A percentile compares a stretch with the other conserved stretches of the same genome.
phyloP scores from a whole-genome alignment of 2,113 vertebrate genomes.

The Megalops atlanticus region DNA sequence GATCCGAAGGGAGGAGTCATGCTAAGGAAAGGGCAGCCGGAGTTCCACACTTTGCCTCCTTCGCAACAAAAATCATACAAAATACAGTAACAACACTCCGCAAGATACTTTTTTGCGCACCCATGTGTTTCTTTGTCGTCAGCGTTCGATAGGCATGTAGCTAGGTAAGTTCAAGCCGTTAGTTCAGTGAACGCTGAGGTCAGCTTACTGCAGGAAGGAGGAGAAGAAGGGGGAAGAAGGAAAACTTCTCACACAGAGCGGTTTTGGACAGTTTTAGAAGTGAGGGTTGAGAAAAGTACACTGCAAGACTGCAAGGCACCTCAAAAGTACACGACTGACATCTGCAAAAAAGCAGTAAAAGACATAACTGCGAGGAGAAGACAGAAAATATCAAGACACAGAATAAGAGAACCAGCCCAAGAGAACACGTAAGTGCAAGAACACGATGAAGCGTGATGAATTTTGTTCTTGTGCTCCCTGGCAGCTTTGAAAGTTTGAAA shows the following conservation, averaged over 20 bases:
- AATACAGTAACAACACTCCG: conserved; percentile 67
- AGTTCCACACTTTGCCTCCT: conserved; percentile 71
- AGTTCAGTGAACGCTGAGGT: conserved; percentile 48
- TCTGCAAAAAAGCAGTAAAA: conserved; percentile 51
- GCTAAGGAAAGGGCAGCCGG: conserved; percentile 75
- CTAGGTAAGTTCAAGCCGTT: conserved; percentile 47
- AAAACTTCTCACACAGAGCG: conserved; percentile 52
- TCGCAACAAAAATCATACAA: conserved; percentile 65
- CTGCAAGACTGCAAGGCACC: conserved; percentile 55
- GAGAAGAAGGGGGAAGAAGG: conserved; percentile 45
- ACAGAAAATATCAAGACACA: conserved; percentile 38
- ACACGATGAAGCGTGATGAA: conserved; percentile 18
- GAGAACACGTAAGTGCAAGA: conserved; percentile 65
- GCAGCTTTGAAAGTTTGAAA: conserved; percentile 51
- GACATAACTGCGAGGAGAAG: conserved; percentile 41
- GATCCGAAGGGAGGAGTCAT: conserved; percentile 78
- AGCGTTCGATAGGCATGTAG: conserved; percentile 50
- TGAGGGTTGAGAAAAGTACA: conserved; percentile 30
- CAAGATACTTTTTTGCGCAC: conserved; percentile 52
- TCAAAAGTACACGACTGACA: conserved; percentile 52
- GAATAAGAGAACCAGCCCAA: conserved; percentile 38
- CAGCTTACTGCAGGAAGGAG: conserved; percentile 59
- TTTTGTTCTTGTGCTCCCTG: conserved; percentile 33
- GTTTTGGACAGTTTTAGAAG: conserved; percentile 61
- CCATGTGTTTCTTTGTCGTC: conserved; percentile 52